A percentile compares a stretch with the other conserved stretches of the same genome.
Conservation (phyloP, 2,113 vertebrate genomes). For the Salvelinus fontinalis region DNA sequence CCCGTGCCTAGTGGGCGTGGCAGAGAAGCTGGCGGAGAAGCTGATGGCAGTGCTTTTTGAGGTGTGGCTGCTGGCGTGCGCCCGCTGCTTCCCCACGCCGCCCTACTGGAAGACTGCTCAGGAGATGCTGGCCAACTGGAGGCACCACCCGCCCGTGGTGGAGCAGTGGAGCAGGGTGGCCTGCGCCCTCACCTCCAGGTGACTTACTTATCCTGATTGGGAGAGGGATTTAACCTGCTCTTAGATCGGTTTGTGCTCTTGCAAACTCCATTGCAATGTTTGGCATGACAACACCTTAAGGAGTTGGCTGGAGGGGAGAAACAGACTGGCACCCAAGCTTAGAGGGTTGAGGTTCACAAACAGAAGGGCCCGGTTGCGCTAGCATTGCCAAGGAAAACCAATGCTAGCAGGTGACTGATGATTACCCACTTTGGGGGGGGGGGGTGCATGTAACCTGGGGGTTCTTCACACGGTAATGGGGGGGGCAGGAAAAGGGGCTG, state of each 20-base stretch:
- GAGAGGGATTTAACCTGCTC: not conserved
- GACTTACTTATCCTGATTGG: not conserved
- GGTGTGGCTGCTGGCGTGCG: slow-evolving; percentile 92
- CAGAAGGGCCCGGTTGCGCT: no score
- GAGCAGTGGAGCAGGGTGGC: slow-evolving; percentile 97
- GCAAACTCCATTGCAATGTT: no score
- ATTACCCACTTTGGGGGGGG: no score
- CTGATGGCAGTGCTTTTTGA: slow-evolving; percentile 93
- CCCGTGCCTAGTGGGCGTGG: slow-evolving; percentile 84
- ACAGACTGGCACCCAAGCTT: no score
- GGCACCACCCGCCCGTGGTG: slow-evolving; percentile 95
- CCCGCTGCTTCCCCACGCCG: slow-evolving; percentile 91
- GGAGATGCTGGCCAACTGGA: slow-evolving; percentile 97
- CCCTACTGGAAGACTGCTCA: slow-evolving; percentile 96
- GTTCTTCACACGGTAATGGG: no score
- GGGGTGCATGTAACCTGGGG: no score
- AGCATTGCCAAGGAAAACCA: no score
- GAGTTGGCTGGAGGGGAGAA: no score
- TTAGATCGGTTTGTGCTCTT: not conserved
- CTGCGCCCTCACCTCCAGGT: slow-evolving; percentile 94
- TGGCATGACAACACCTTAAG: no score
- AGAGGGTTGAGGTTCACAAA: no score
- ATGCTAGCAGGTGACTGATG: no score
- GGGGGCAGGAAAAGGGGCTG: no score
- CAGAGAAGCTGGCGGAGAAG: slow-evolving; percentile 91